These are phyloP conservation scores for Aptenodytes patagonicus DNA, from an alignment of 2,113 vertebrate genomes.

Conservation along the genomic window DNA sequence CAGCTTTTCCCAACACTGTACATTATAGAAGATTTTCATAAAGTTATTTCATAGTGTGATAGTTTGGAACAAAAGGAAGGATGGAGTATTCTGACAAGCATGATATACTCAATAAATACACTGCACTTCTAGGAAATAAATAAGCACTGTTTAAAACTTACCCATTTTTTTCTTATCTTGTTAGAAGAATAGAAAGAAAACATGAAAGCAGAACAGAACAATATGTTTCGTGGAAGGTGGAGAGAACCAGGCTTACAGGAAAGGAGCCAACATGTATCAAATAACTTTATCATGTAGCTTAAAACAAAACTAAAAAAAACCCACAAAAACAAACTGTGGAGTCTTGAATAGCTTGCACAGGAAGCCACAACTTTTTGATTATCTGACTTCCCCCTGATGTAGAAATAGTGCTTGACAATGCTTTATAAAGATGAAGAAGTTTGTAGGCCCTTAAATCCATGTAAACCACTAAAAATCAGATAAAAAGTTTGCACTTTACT, in stretches of 20 bases:
- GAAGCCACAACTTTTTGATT: constrained; percentile 40
- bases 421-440: constrained; percentile 30
- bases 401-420: constrained; percentile 14
- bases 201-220: not conserved
- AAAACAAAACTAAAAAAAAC: not conserved
- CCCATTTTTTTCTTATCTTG: not conserved
- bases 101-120: not conserved
- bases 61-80: not conserved
- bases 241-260: not conserved
- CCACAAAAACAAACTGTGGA: not conserved
- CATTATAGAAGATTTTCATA: not conserved
- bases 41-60: not conserved
- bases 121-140: not conserved
- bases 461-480: constrained; percentile 38
- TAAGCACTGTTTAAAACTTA: not conserved
- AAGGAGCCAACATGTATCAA: not conserved
- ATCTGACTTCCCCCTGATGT: constrained; percentile 35
- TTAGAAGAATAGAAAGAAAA: not conserved
- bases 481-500: constrained; percentile 1
- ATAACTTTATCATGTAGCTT: not conserved
- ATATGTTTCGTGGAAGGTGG: not conserved
- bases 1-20: not conserved
- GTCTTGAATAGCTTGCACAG: not conserved
- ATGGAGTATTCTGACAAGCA: not conserved
- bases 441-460: constrained; percentile 18